Conservation (phyloP, 37 sponge, comb jelly and placozoan species). For the Eunapius fragilis region DNA sequence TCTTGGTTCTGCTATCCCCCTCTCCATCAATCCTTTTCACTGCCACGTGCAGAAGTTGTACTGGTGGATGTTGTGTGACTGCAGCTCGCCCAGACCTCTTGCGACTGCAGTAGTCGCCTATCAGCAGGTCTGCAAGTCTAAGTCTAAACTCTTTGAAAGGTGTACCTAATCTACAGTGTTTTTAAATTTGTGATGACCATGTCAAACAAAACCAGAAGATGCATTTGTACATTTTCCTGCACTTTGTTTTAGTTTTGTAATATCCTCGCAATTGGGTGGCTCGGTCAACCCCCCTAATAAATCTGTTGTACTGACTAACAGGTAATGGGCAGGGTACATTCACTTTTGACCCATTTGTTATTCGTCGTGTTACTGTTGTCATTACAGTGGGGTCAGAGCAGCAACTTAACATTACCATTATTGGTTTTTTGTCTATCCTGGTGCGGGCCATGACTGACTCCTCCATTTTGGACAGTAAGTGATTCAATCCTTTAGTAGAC, state of each 20-base stretch:
- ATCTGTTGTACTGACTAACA: no score
- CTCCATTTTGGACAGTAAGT: not conserved
- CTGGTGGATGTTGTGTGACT: no score
- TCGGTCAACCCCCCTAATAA: conserved; percentile 34
- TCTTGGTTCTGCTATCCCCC: no score
- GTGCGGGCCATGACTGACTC: not conserved
- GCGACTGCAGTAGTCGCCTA: no score
- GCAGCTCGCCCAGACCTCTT: no score
- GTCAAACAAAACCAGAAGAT: conserved; percentile 32
- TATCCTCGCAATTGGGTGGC: conserved; percentile 26
- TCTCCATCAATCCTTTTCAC: no score
- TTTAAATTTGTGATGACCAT: not conserved
- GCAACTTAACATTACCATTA: conserved; percentile 3
- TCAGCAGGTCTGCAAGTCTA: no score
- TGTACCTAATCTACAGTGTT: no score
- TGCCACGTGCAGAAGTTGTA: no score
- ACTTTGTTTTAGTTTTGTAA: conserved; percentile 15
- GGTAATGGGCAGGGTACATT: conserved; percentile 25
- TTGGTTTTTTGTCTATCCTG: conserved; percentile 8
- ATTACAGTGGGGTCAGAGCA: not conserved
- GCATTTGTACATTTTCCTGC: conserved; percentile 29
- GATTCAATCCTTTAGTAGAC: conserved; percentile 6
- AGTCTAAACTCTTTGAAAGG: no score
- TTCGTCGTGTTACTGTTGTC: not conserved
- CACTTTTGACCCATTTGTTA: conserved; percentile 13